A percentile compares a stretch with the other conserved stretches of the same genome.
These are phyloP conservation scores for Trichopria drosophilae DNA, from an alignment of 2,888 invertebrate genomes.

Conservation along the genomic window DNA sequence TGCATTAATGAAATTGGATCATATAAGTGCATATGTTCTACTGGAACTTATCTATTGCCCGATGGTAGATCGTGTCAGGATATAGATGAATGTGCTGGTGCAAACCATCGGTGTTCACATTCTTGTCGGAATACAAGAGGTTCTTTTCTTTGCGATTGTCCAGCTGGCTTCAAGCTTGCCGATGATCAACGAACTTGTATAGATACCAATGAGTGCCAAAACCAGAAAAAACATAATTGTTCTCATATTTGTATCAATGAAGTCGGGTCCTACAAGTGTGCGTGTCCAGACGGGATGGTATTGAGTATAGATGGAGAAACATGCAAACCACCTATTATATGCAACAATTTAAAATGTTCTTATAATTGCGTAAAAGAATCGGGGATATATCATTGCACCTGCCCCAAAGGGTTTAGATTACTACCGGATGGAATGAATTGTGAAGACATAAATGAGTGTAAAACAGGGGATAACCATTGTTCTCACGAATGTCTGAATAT, in stretches of 20 bases:
- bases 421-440: conserved; percentile 55
- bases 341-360: conserved; percentile 53
- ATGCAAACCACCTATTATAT: conserved; percentile 38
- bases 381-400: conserved; percentile 64
- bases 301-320: conserved; percentile 37
- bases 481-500: conserved; percentile 47
- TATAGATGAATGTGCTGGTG: conserved; percentile 44
- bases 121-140: conserved; percentile 46
- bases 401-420: conserved; percentile 58
- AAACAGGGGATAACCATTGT: conserved; percentile 58
- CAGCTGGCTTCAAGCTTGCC: conserved; percentile 58
- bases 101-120: conserved; percentile 34
- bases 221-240: conserved; percentile 60
- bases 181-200: conserved; percentile 55
- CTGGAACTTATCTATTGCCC: conserved; percentile 36
- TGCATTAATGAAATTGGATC: conserved; percentile 62
- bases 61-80: conserved; percentile 40
- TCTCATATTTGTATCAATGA: conserved; percentile 63
- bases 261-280: conserved; percentile 61
- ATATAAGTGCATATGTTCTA: conserved; percentile 55
- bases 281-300: conserved; percentile 58
- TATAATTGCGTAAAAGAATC: conserved; percentile 59
- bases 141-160: conserved; percentile 61
- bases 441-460: conserved; percentile 56
- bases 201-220: conserved; percentile 65